Conservation (phyloP, 2,888 invertebrate genomes). For the Lasioglossum oenotherae region DNA sequence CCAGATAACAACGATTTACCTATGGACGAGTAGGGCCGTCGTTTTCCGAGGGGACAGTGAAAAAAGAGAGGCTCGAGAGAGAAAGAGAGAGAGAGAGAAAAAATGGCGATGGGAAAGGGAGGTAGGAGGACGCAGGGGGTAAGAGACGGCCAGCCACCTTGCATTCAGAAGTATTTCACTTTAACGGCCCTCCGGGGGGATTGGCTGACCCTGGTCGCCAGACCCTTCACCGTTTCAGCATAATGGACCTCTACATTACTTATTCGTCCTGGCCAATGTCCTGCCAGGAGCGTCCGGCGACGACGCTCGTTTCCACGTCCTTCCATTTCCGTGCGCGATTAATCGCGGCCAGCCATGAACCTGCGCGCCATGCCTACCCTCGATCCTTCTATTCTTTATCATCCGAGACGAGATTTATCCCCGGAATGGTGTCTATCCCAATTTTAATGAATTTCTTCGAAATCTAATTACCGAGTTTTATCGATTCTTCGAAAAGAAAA, state of each 20-base stretch:
- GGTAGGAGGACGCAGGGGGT: not conserved
- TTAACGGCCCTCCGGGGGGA: conserved; percentile 84
- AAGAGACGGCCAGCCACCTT: conserved; percentile 80
- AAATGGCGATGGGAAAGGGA: not conserved
- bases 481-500: not conserved
- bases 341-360: conserved; percentile 60
- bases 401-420: not conserved
- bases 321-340: conserved; percentile 66
- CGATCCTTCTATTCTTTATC: not conserved
- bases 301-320: conserved; percentile 66
- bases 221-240: conserved; percentile 83
- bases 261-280: conserved; percentile 82
- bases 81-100: conserved; percentile 43
- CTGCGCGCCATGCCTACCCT: conserved; percentile 7
- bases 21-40: conserved; percentile 70
- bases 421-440: not conserved
- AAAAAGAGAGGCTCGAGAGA: conserved; percentile 22
- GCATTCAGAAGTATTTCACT: conserved; percentile 84
- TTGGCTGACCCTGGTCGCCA: conserved; percentile 81
- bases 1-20: conserved; percentile 85
- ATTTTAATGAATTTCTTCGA: not conserved
- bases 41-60: conserved; percentile 60
- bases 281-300: conserved; percentile 65
- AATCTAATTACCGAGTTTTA: not conserved
- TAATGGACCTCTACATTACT: conserved; percentile 84